Conservation (phyloP, 2,113 vertebrate genomes). For the Muntiacus muntjak region DNA sequence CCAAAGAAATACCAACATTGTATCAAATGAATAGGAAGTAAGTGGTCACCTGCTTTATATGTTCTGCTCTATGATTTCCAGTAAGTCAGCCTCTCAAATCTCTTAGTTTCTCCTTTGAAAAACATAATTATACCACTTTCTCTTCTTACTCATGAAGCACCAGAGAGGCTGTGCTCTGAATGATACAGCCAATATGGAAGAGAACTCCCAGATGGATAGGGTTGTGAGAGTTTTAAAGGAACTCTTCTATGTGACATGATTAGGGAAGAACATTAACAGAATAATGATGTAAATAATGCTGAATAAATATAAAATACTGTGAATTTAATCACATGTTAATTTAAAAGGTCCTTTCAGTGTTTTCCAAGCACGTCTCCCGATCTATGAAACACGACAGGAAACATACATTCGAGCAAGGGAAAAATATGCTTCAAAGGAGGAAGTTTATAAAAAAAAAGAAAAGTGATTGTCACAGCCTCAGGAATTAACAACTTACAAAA, state of each 20-base stretch:
- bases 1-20: background rate
- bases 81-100: background rate
- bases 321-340: background rate
- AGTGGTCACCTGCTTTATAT: background rate
- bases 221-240: background rate
- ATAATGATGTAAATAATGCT: background rate
- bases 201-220: background rate
- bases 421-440: background rate
- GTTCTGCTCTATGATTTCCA: background rate
- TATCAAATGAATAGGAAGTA: background rate
- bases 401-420: background rate
- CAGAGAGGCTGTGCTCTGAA: background rate
- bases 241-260: background rate
- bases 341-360: background rate
- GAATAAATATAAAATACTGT: background rate
- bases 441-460: background rate
- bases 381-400: background rate
- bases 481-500: background rate
- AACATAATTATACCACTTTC: background rate
- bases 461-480: background rate
- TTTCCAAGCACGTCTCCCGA: background rate
- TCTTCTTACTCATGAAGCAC: background rate
- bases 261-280: background rate
- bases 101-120: background rate
- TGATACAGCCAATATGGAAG: background rate